Conservation (phyloP, 2,113 vertebrate genomes). For the Oplegnathus fasciatus region DNA sequence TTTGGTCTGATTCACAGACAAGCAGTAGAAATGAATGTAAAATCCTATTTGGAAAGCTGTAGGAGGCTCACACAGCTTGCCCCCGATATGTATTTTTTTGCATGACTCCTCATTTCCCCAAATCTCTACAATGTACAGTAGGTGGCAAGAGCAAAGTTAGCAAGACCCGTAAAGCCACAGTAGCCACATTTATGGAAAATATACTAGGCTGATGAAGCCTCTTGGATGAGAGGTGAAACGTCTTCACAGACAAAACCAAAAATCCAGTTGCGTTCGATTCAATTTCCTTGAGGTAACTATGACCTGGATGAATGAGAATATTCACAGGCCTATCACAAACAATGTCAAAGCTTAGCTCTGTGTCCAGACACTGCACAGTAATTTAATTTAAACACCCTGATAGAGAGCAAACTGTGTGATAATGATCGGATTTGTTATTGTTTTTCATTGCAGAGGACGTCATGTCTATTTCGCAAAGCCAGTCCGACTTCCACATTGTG, state of each 20-base stretch:
- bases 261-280: no score
- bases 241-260: no score
- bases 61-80: neutral
- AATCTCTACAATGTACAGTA: neutral
- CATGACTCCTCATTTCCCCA: neutral
- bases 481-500: slow-evolving; percentile 26
- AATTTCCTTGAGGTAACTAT: no score
- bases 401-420: neutral
- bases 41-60: neutral
- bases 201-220: no score
- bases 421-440: neutral
- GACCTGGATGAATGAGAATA: no score
- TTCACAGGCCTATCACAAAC: no score
- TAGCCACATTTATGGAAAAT: neutral
- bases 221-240: no score
- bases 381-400: neutral
- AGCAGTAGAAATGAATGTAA: neutral
- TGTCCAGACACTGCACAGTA: neutral
- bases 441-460: slow-evolving; percentile 3
- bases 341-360: neutral
- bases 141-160: neutral
- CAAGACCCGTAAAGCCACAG: neutral
- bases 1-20: neutral
- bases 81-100: neutral
- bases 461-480: slow-evolving; percentile 18